Evolutionary conservation across 2,113 vertebrate species (phyloP), one percentile per base, ranked within the genome.

Genomic region (Origma solitaria): DNA sequence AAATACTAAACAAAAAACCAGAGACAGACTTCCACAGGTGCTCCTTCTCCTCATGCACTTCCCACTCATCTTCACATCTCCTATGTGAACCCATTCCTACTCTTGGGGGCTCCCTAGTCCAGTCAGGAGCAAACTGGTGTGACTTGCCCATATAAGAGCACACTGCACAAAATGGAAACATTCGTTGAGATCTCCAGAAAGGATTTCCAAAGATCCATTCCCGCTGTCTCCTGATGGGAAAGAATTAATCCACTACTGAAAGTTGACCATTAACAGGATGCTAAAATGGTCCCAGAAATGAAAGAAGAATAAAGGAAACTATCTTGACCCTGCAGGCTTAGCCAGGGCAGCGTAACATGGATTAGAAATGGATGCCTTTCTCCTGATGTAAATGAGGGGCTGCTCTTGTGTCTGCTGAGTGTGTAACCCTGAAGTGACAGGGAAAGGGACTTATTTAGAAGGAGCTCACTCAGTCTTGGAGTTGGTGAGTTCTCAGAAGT

Each of bases 221-320:
- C 49, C 3, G 3, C 23, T 90, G 66, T 68, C 30, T 94, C 65
- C 62, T 62, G 50, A 73, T 50, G 50, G 82, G 85, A 80, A 92
- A 80, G 21, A 95, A 68, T 61, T 85, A 85, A 91, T 91, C 64
- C 82, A 49, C 24, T 66, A 77, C 54, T 86, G 76, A 96, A 93
- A 92, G 33, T 42, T 1, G 10, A 35, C 71, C 66, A 65, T 82
- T 92, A 95, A 90, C 35, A 81, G 0, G 3, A 92, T 80, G 44
- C 58, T 86, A 95, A 90, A 96, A 95, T 15, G 22, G 82, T 82
- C 62, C 27, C 51, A 92, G 78, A 68, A 40, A 70, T 54, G 68
- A 85, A 82, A 94, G 70, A 82, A 77, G 79, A 76, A 77, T 66
- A 91, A 92, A 95, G 62, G 85, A 95, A 96, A 91, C 54, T 90